Conservation (phyloP, 2,888 invertebrate species). For the Orthosia gracilis region DNA sequence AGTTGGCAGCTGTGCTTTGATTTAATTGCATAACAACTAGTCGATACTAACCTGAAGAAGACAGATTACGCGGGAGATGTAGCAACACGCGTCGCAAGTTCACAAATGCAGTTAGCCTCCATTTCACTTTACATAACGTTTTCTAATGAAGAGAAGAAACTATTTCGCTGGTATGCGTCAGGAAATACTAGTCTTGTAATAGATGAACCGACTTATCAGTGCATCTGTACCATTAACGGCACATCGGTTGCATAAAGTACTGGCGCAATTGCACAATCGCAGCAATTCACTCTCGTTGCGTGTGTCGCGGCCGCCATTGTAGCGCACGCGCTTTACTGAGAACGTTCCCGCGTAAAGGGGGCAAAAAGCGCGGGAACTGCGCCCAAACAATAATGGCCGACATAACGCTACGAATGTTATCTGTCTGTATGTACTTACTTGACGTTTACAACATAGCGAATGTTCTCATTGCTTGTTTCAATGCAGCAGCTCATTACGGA, state of each 20-base stretch:
- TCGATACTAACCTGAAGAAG: neutral
- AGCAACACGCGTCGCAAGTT: constrained; percentile 28
- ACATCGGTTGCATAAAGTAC: constrained; percentile 87
- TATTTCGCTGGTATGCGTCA: constrained; percentile 64
- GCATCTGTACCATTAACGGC: constrained; percentile 85
- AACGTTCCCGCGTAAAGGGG: constrained; percentile 89
- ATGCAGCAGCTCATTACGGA: constrained; percentile 58
- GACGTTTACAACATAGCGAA: constrained; percentile 83
- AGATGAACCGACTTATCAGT: constrained; percentile 80
- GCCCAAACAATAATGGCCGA: constrained; percentile 87
- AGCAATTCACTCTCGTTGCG: constrained; percentile 88
- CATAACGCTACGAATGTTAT: constrained; percentile 90
- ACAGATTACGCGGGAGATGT: constrained; percentile 17
- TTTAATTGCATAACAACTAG: neutral
- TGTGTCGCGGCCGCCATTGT: constrained; percentile 84
- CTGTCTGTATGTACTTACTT: constrained; percentile 74
- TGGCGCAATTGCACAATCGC: constrained; percentile 85
- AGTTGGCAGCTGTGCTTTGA: neutral
- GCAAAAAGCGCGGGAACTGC: constrained; percentile 90
- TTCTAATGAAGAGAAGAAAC: constrained; percentile 54
- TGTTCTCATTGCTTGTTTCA: constrained; percentile 83
- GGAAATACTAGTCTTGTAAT: constrained; percentile 73
- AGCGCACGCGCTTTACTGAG: constrained; percentile 89
- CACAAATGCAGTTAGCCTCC: constrained; percentile 37
- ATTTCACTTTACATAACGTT: constrained; percentile 56